Conservation (phyloP, 92 coral and sea anemone species). For the Heteractis magnifica region DNA sequence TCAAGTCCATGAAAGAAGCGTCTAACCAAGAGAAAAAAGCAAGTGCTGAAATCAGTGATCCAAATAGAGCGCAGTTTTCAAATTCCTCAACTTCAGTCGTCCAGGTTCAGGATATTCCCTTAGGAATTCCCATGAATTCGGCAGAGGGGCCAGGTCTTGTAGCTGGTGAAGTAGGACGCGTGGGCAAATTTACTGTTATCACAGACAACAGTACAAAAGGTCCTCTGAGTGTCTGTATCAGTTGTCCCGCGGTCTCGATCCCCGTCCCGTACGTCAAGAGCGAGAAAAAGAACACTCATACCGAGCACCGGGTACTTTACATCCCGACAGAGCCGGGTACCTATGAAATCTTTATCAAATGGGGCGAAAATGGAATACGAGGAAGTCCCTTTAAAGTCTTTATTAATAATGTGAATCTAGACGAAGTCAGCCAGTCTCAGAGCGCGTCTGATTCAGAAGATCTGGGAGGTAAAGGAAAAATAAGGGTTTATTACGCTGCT, state of each 20-base stretch:
- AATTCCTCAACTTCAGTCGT: neutral
- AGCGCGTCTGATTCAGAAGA: conserved; percentile 35
- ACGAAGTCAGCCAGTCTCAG: conserved; percentile 18
- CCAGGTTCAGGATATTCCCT: conserved; percentile 21
- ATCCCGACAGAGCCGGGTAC: conserved; percentile 97
- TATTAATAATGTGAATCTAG: conserved; percentile 74
- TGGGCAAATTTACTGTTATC: conserved; percentile 81
- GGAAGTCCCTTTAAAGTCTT: conserved; percentile 89
- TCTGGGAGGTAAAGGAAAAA: conserved; percentile 65
- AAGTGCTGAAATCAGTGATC: neutral
- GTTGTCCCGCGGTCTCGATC: conserved; percentile 99
- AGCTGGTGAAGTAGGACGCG: conserved; percentile 87
- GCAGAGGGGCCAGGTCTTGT: conserved; percentile 94
- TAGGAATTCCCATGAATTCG: conserved; percentile 57
- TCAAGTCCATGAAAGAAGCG: conserved; percentile 26
- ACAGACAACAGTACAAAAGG: conserved; percentile 93
- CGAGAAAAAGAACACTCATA: conserved; percentile 60
- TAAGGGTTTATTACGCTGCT: conserved; percentile 84
- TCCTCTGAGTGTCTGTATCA: conserved; percentile 96
- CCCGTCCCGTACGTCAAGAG: conserved; percentile 98
- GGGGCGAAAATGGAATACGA: conserved; percentile 82
- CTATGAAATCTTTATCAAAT: conserved; percentile 86
- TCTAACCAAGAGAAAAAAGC: neutral
- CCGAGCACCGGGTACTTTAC: conserved; percentile 84
- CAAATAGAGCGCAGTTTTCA: neutral